phyloP scores from a whole-genome alignment of 64 coral and sea anemone species.

The Pachyseris speciosa region DNA sequence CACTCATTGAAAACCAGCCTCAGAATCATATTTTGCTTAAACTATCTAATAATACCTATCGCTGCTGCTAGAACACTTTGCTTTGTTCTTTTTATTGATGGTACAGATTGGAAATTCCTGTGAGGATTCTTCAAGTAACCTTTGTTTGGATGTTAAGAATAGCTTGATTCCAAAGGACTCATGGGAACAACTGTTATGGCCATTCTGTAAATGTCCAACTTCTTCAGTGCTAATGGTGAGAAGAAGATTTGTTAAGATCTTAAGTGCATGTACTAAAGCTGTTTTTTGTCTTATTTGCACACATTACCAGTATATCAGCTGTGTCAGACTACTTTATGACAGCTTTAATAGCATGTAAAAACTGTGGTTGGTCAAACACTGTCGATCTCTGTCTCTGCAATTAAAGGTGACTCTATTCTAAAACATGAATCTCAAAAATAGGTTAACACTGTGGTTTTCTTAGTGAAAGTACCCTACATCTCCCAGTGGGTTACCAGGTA shows the following conservation, averaged over 20 bases:
- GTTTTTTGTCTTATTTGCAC: no score
- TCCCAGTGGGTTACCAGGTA: no score
- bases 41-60: not conserved
- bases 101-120: not conserved
- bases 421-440: no score
- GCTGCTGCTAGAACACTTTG: not conserved
- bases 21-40: not conserved
- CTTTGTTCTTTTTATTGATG: not conserved
- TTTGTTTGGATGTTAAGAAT: conserved; percentile 2
- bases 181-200: not conserved
- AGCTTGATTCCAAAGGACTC: conserved; percentile 9
- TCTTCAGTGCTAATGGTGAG: not conserved
- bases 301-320: no score
- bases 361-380: no score
- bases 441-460: no score
- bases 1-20: not conserved
- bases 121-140: not conserved
- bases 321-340: no score
- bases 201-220: not conserved
- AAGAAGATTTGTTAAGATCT: not conserved
- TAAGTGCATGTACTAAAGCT: no score
- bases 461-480: no score
- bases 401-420: no score
- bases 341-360: no score
- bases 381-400: no score